phyloP scores from a whole-genome alignment of 2,888 invertebrate species.

The Dendrolimus houi region DNA sequence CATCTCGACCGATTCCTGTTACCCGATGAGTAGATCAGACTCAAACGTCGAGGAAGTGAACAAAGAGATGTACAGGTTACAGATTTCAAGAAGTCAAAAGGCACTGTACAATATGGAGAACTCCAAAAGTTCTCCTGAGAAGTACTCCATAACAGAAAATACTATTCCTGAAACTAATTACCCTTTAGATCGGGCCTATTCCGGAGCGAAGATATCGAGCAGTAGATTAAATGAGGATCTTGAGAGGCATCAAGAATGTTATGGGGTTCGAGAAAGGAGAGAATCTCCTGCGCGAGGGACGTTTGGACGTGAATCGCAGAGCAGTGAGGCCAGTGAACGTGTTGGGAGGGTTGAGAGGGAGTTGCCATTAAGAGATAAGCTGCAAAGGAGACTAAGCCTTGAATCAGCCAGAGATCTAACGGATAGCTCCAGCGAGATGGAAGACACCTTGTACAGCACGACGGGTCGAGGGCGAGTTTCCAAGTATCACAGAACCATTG shows the following conservation, averaged over 20 bases:
- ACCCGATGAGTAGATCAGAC: slow-evolving; percentile 67
- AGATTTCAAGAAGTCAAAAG: slow-evolving; percentile 69
- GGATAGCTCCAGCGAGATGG: slow-evolving; percentile 82
- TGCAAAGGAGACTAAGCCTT: slow-evolving; percentile 80
- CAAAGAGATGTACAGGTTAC: slow-evolving; percentile 70
- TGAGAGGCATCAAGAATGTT: slow-evolving; percentile 60
- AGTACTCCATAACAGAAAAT: slow-evolving; percentile 50
- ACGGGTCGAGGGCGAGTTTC: slow-evolving; percentile 74
- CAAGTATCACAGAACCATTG: slow-evolving; percentile 78
- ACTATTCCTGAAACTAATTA: slow-evolving; percentile 62
- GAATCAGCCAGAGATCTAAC: slow-evolving; percentile 84
- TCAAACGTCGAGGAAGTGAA: slow-evolving; percentile 72
- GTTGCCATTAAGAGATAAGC: slow-evolving; percentile 47
- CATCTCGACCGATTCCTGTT: slow-evolving; percentile 61
- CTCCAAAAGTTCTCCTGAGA: slow-evolving; percentile 56
- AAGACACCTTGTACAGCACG: slow-evolving; percentile 71
- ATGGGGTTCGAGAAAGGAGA: slow-evolving; percentile 43
- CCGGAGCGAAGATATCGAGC: slow-evolving; percentile 63
- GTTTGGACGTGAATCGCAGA: slow-evolving; percentile 52
- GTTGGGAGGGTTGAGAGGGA: slow-evolving; percentile 46
- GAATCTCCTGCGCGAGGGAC: slow-evolving; percentile 50
- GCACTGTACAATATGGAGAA: slow-evolving; percentile 67
- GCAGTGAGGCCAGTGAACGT: slow-evolving; percentile 56
- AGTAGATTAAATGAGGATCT: slow-evolving; percentile 64
- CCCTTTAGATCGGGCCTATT: slow-evolving; percentile 63